A percentile compares a stretch with the other conserved stretches of the same genome.
phyloP scores from a whole-genome alignment of 2,797 vertebrate species.

The Phoebastria nigripes region DNA sequence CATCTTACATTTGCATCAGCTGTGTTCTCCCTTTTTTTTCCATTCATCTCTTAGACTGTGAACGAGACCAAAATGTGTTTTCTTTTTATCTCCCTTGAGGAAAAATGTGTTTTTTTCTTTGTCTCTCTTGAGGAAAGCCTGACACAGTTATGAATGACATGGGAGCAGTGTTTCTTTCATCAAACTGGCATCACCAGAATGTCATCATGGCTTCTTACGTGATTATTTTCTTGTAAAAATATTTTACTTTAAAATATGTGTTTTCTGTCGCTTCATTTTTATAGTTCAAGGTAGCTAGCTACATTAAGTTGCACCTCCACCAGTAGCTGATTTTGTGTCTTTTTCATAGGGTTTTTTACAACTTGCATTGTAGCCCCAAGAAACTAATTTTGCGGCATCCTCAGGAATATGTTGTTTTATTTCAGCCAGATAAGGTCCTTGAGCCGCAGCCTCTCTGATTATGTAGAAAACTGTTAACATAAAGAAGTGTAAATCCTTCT shows the following conservation, averaged over 20 bases:
- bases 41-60: slow-evolving; percentile 12
- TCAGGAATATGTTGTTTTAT: neutral
- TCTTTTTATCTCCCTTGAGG: neutral
- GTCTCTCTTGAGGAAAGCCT: neutral
- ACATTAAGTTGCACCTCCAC: neutral
- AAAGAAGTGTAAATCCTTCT: neutral
- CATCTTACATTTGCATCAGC: neutral
- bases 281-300: neutral
- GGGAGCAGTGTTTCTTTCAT: neutral
- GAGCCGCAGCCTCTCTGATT: neutral
- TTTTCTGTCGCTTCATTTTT: neutral
- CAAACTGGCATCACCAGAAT: neutral
- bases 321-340: neutral
- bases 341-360: neutral
- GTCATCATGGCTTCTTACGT: neutral
- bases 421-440: neutral
- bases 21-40: neutral
- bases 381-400: neutral
- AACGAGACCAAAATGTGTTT: slow-evolving; percentile 5
- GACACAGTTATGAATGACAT: slow-evolving; percentile 21
- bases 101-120: neutral
- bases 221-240: neutral
- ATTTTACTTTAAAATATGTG: neutral
- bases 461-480: neutral
- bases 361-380: neutral